A percentile compares a stretch with the other conserved stretches of the same genome.
Conservation (phyloP, 2,797 vertebrate genomes). For the Urocyon cinereoargenteus region DNA sequence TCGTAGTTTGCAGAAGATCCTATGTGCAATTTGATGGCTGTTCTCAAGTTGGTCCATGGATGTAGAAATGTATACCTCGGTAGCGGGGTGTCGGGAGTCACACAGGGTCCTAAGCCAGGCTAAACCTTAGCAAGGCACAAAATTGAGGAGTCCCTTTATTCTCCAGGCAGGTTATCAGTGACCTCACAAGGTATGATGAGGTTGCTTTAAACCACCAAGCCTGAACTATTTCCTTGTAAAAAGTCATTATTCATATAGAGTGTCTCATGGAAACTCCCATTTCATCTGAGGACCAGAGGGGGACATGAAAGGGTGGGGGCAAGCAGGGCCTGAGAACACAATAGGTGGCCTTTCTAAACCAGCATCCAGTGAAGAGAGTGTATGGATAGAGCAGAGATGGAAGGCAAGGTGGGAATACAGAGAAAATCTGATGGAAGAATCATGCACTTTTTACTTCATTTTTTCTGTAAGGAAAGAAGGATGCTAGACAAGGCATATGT, state of each 20-base stretch:
- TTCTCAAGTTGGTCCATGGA: neutral
- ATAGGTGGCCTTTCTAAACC: neutral
- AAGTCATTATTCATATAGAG: neutral
- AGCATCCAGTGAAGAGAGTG: neutral
- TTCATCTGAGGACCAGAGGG: neutral
- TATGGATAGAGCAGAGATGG: neutral
- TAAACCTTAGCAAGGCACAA: neutral
- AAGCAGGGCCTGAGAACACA: neutral
- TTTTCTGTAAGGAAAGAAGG: neutral
- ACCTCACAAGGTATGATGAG: neutral
- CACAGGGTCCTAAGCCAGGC: neutral
- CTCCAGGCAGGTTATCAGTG: neutral
- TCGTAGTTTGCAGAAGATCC: neutral
- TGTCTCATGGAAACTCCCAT: neutral
- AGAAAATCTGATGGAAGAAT: neutral
- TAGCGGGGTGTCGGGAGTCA: neutral
- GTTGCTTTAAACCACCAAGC: constrained; percentile 14
- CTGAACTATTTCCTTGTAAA: neutral
- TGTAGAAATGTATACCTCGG: neutral
- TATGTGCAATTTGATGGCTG: neutral
- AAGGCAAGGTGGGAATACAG: neutral
- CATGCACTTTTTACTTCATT: neutral
- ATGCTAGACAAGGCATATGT: neutral
- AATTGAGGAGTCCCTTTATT: neutral
- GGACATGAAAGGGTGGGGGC: neutral